A percentile compares a stretch with the other conserved stretches of the same genome.
Evolutionary conservation across 2,113 vertebrate species (phyloP).

Genomic region (Psittacus erithacus): DNA sequence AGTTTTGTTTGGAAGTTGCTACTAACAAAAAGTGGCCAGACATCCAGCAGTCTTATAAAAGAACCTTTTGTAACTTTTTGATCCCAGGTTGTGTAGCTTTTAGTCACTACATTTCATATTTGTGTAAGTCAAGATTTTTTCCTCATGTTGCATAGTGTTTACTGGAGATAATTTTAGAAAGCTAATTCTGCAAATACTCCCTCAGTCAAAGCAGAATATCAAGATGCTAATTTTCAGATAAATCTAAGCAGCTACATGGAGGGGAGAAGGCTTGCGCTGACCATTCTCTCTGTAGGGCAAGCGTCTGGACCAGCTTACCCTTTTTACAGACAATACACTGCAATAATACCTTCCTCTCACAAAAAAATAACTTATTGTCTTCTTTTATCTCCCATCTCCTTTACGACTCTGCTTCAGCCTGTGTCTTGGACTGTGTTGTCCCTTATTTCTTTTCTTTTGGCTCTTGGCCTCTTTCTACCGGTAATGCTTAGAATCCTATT

Average conservation of each 20-base stretch:
- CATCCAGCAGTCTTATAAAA: slow-evolving; percentile 65
- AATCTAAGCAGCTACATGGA: neutral
- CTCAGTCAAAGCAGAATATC: neutral
- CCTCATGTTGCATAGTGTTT: neutral
- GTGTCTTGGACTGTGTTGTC: neutral
- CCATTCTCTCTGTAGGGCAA: neutral
- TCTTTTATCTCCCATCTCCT: neutral
- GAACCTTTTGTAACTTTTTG: slow-evolving; percentile 60
- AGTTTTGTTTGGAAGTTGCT: slow-evolving; percentile 68
- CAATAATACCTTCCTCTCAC: neutral
- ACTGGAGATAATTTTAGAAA: neutral
- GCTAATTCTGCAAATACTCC: neutral
- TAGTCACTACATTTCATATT: slow-evolving; percentile 5
- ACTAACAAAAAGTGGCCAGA: slow-evolving; percentile 59
- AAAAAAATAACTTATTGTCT: neutral
- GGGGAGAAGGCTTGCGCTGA: neutral
- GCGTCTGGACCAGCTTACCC: neutral
- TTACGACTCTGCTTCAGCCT: neutral
- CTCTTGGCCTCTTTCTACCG: neutral
- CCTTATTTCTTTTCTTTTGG: neutral
- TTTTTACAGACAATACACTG: neutral
- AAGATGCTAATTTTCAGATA: neutral
- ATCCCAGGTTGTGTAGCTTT: slow-evolving; percentile 44
- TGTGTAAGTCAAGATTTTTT: neutral
- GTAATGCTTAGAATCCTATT: neutral